A percentile compares a stretch with the other conserved stretches of the same genome.
phyloP scores from a whole-genome alignment of 2,113 vertebrate genomes.

The Trogon melanurus region DNA sequence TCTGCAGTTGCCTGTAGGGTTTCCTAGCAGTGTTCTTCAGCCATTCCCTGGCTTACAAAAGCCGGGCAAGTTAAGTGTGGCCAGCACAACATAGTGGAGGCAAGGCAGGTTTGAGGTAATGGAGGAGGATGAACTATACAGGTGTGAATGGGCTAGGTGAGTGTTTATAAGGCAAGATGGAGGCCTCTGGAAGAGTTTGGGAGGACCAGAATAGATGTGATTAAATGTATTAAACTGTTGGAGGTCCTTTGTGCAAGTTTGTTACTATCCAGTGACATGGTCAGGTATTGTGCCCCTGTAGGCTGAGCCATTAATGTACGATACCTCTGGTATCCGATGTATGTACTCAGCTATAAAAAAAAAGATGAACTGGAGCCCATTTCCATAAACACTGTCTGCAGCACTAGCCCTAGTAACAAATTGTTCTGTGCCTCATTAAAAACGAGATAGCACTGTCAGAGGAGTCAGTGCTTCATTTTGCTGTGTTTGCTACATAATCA shows the following conservation, averaged over 20 bases:
- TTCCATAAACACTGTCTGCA: background rate
- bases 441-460: background rate
- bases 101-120: background rate
- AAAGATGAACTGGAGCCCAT: slow-evolving; percentile 1
- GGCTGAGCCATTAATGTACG: background rate
- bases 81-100: background rate
- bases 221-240: background rate
- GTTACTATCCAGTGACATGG: background rate
- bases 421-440: slow-evolving; percentile 49
- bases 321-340: background rate
- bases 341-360: background rate
- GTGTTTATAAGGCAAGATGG: background rate
- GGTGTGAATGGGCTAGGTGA: rapidly evolving
- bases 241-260: background rate
- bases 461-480: slow-evolving; percentile 35
- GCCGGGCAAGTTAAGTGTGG: background rate
- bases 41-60: background rate
- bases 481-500: slow-evolving; percentile 40
- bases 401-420: background rate
- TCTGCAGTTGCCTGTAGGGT: slow-evolving; percentile 15
- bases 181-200: background rate
- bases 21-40: slow-evolving; percentile 5
- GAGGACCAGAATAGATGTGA: background rate
- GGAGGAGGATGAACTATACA: background rate
- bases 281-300: background rate